phyloP scores from a whole-genome alignment of 2,797 vertebrate genomes.

The Coregonus sp. region DNA sequence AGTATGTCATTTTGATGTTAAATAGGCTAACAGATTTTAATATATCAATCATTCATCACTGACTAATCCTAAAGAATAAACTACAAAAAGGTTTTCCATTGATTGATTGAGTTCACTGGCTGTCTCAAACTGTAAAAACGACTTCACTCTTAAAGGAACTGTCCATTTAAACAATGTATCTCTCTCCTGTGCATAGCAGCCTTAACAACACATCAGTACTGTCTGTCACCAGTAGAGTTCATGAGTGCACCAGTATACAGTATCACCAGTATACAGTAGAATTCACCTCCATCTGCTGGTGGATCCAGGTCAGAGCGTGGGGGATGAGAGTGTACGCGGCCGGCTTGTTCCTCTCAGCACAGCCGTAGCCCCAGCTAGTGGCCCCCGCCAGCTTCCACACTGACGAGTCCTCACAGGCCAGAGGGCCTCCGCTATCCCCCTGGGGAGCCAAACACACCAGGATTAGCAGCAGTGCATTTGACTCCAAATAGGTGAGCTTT shows the following conservation, averaged over 20 bases:
- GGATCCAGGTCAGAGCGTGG: slow-evolving; percentile 88
- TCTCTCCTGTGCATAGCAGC: neutral
- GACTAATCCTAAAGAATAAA: neutral
- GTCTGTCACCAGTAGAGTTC: neutral
- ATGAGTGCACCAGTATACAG: neutral
- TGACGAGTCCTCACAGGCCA: slow-evolving; percentile 85
- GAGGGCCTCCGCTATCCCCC: slow-evolving; percentile 94
- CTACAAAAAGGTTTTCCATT: neutral
- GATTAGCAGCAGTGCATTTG: neutral
- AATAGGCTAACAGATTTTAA: slow-evolving; percentile 3
- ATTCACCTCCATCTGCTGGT: slow-evolving; percentile 89
- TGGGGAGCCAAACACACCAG: slow-evolving; percentile 44
- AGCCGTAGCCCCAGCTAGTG: slow-evolving; percentile 91
- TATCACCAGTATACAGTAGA: neutral
- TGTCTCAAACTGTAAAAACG: neutral
- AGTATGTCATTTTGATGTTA: neutral
- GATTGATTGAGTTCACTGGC: neutral
- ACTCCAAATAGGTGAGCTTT: neutral
- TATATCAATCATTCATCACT: neutral
- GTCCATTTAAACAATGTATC: neutral
- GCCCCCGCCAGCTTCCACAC: slow-evolving; percentile 92
- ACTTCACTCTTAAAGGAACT: no score
- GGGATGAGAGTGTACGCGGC: slow-evolving; percentile 91
- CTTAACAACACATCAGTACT: neutral
- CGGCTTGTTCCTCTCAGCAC: slow-evolving; percentile 87